Conservation (phyloP, 2,113 vertebrate species). For the Vicugna pacos region DNA sequence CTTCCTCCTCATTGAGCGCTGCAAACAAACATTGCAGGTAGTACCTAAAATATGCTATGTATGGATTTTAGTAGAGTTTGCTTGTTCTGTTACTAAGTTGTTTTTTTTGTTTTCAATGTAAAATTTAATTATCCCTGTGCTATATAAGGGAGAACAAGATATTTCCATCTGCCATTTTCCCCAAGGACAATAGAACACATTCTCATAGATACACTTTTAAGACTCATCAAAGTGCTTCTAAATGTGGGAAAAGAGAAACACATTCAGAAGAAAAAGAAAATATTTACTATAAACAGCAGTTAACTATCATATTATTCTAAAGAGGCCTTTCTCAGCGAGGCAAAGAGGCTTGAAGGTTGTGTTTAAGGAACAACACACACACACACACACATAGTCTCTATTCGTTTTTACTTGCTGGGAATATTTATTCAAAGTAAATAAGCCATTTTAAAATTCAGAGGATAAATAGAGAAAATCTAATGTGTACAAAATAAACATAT, state of each 20-base stretch:
- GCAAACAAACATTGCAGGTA: background rate
- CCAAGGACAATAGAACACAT: background rate
- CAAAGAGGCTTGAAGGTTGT: background rate
- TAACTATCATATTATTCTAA: background rate
- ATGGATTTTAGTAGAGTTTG: background rate
- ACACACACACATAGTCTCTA: background rate
- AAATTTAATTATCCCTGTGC: conserved; percentile 55
- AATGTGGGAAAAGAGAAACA: background rate
- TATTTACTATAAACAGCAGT: background rate
- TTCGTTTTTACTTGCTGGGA: background rate
- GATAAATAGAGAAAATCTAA: background rate
- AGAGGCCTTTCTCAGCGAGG: conserved; percentile 6
- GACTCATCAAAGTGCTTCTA: background rate
- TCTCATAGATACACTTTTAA: conserved; percentile 40
- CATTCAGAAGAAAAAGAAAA: conserved; percentile 48
- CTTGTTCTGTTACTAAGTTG: background rate
- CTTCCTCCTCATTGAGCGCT: background rate
- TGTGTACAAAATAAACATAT: conserved; percentile 55
- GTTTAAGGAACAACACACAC: background rate
- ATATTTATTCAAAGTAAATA: conserved; percentile 59
- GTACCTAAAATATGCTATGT: background rate
- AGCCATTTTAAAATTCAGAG: conserved; percentile 22
- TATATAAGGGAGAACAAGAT: background rate
- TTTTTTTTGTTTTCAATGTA: background rate
- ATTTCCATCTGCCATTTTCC: conserved; percentile 25